A percentile compares a stretch with the other conserved stretches of the same genome.
Evolutionary conservation across 2,888 invertebrate genomes (phyloP).

Genomic region (Stratiomys singularior): DNA sequence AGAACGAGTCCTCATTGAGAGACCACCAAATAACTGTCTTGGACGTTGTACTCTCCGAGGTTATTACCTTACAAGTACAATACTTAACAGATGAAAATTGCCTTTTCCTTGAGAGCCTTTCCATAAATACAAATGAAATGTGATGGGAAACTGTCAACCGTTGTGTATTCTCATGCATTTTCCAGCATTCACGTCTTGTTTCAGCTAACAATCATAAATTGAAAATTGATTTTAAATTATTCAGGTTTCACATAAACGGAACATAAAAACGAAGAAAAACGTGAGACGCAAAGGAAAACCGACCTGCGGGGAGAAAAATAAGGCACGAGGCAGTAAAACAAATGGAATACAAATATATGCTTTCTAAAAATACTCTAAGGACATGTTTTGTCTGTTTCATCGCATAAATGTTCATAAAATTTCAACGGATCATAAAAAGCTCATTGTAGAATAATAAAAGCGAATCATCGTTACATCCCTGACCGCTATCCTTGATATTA

Average conservation of each 20-base stretch:
- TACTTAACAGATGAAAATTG: too few relatives aligned
- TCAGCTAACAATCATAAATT: not conserved
- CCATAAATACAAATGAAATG: too few relatives aligned
- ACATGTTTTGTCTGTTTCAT: not conserved
- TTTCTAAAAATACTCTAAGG: not conserved
- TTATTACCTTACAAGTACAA: too few relatives aligned
- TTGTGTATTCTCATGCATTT: too few relatives aligned
- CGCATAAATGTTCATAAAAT: not conserved
- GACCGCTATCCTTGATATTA: not conserved
- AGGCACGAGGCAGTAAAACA: not conserved
- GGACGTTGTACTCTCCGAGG: too few relatives aligned
- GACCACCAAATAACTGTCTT: too few relatives aligned
- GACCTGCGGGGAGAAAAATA: too few relatives aligned
- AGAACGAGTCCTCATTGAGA: too few relatives aligned
- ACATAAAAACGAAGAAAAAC: slow-evolving; percentile 15
- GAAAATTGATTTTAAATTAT: slow-evolving; percentile 10
- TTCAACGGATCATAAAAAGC: not conserved
- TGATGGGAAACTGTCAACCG: too few relatives aligned
- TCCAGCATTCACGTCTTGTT: too few relatives aligned
- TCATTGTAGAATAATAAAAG: slow-evolving; percentile 1
- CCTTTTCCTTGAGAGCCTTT: too few relatives aligned
- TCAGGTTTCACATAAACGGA: not conserved
- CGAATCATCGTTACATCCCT: not conserved
- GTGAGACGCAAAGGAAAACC: not conserved
- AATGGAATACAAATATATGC: slow-evolving; percentile 7